Percentiles rank a stretch among this genome's conserved stretches.
Evolutionary conservation across 1,140 invertebrate species (phyloP).

Genomic region (Achroia grisella): DNA sequence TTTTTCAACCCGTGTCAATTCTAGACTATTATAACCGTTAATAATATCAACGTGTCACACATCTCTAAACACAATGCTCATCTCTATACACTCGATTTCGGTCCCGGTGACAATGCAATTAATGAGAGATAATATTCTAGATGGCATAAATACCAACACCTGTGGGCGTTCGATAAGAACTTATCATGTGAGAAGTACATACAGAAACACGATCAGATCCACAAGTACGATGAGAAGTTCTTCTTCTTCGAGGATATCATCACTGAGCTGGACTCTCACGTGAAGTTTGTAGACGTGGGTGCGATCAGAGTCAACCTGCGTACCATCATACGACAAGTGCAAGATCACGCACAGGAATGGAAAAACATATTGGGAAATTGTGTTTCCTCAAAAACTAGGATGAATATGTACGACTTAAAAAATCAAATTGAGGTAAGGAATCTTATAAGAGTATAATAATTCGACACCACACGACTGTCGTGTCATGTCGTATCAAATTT

Average conservation of each 20-base stretch:
- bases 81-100: too few species aligned
- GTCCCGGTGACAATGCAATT: too few species aligned
- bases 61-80: too few species aligned
- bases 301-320: slow-evolving; percentile 81
- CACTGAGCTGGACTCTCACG: slow-evolving; percentile 78
- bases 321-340: slow-evolving; percentile 78
- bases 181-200: slow-evolving; percentile 84
- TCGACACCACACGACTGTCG: too few species aligned
- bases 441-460: not conserved
- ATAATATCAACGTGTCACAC: too few species aligned
- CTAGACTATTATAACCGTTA: too few species aligned
- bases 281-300: slow-evolving; percentile 75
- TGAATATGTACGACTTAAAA: slow-evolving; percentile 78
- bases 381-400: slow-evolving; percentile 74
- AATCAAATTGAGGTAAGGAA: slow-evolving; percentile 73
- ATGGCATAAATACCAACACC: slow-evolving; percentile 84
- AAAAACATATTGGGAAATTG: slow-evolving; percentile 78
- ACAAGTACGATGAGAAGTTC: slow-evolving; percentile 88
- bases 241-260: slow-evolving; percentile 86
- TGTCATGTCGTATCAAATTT: too few species aligned
- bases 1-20: too few species aligned
- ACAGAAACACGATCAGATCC: slow-evolving; percentile 79
- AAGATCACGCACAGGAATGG: slow-evolving; percentile 81
- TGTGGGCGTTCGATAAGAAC: slow-evolving; percentile 89
- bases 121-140: slow-evolving; percentile 38